These are phyloP conservation scores for Lanistes nyassanus DNA, from an alignment of 1,140 invertebrate genomes.

Conservation along the genomic window DNA sequence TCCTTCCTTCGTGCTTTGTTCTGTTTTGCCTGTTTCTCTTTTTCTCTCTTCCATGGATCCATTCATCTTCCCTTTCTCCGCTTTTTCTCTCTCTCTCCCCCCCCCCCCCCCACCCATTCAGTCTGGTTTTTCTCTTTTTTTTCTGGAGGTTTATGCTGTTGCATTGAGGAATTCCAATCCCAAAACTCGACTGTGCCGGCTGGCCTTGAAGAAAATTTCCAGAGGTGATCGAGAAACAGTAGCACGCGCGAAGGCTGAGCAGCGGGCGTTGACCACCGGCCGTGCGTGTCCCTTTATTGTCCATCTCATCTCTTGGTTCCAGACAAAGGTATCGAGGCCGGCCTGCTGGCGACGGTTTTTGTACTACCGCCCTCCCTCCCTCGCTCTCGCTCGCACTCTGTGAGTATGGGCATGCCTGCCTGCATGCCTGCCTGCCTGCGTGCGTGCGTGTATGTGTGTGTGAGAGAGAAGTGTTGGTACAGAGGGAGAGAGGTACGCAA, in stretches of 20 bases:
- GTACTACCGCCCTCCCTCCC: too few relatives aligned
- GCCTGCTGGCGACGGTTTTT: too few relatives aligned
- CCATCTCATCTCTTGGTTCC: constrained; percentile 13
- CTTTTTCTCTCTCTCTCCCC: constrained; percentile 11
- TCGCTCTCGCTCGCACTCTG: neutral
- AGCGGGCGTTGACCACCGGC: neutral
- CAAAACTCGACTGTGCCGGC: neutral
- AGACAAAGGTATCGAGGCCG: constrained; percentile 20
- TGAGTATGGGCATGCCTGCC: neutral
- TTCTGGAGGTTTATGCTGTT: neutral
- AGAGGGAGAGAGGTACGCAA: too few relatives aligned
- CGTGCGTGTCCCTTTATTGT: constrained; percentile 15
- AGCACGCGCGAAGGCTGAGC: constrained; percentile 16
- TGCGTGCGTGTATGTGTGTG: constrained; percentile 14
- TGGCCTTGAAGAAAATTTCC: constrained; percentile 17
- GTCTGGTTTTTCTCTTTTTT: neutral
- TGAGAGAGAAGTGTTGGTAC: too few relatives aligned
- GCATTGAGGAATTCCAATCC: neutral
- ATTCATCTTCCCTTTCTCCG: neutral
- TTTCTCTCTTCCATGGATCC: constrained; percentile 4
- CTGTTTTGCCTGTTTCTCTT: neutral
- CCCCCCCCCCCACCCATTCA: neutral
- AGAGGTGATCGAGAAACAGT: constrained; percentile 7
- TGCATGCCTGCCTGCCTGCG: constrained; percentile 1
- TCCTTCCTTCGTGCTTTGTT: neutral